Evolutionary conservation across 1,140 invertebrate genomes (phyloP).

Genomic region (Euwallacea fornicatus): DNA sequence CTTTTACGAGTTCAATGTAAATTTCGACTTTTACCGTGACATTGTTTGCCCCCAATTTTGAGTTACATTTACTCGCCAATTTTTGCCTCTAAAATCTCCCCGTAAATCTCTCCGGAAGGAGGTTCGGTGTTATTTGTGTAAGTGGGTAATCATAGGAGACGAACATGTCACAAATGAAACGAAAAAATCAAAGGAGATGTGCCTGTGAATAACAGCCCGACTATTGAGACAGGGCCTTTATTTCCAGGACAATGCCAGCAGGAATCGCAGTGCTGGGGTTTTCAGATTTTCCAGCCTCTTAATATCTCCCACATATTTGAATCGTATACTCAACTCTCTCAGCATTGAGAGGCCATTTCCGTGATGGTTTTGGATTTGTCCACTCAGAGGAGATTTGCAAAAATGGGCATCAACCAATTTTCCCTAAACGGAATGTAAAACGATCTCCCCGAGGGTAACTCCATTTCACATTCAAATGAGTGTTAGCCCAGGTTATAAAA

Average conservation of each 20-base stretch:
- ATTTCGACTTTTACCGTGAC: conserved; percentile 5
- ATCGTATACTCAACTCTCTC: neutral
- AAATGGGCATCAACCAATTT: conserved; percentile 15
- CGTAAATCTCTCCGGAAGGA: neutral
- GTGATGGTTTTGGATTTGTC: neutral
- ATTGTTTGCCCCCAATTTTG: too few species aligned
- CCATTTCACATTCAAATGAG: conserved; percentile 34
- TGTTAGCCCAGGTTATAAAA: conserved; percentile 36
- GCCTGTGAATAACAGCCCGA: neutral
- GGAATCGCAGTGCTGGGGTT: too few species aligned
- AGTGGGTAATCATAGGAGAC: neutral
- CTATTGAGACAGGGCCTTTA: neutral
- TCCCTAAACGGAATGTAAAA: conserved; percentile 28
- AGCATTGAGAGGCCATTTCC: neutral
- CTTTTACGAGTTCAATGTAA: conserved; percentile 27
- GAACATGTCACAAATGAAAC: neutral
- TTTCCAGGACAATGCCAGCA: neutral
- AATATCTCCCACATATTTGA: neutral
- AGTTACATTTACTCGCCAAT: too few species aligned
- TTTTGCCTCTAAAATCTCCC: too few species aligned
- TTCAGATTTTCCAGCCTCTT: neutral
- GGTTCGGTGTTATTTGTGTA: neutral
- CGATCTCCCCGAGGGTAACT: conserved; percentile 7
- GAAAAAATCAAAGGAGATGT: neutral
- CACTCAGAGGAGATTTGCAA: neutral